Evolutionary conservation across 1,140 invertebrate species (phyloP).

Genomic region (Octopus bimaculoides): DNA sequence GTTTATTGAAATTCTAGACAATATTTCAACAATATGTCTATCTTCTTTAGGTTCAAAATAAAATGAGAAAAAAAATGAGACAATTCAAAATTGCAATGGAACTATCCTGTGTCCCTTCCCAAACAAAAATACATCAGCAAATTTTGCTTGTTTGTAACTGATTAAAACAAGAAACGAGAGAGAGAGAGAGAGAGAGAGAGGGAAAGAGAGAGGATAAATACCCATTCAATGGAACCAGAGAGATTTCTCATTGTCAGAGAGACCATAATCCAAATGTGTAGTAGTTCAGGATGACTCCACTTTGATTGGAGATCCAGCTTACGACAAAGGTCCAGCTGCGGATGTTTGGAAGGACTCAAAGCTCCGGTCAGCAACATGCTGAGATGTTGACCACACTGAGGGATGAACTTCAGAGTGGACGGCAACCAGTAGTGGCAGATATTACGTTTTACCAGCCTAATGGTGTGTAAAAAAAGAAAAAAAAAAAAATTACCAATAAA

Average conservation of each 20-base stretch:
- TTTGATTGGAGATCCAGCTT: not conserved
- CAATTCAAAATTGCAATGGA: no score
- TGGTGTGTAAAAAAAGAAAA: slow-evolving; percentile 15
- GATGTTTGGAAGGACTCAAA: not conserved
- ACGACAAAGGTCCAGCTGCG: no score
- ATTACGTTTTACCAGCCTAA: slow-evolving; percentile 34
- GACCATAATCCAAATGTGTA: slow-evolving; percentile 39
- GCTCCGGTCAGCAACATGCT: not conserved
- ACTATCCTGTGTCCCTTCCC: no score
- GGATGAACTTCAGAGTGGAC: slow-evolving; percentile 35
- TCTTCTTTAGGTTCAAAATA: no score
- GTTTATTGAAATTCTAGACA: no score
- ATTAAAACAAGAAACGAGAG: no score
- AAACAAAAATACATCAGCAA: no score
- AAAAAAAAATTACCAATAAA: no score
- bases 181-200: not conserved
- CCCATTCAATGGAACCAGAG: slow-evolving; percentile 22
- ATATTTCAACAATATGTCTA: no score
- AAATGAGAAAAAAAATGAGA: no score
- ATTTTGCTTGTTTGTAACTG: no score
- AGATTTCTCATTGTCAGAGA: slow-evolving; percentile 25
- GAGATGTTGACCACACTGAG: slow-evolving; percentile 17
- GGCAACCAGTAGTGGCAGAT: slow-evolving; percentile 40
- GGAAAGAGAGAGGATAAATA: slow-evolving; percentile 14
- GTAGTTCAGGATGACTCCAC: slow-evolving; percentile 8